phyloP scores from a whole-genome alignment of 2,888 invertebrate species.

The Drosophila suboccidentalis region DNA sequence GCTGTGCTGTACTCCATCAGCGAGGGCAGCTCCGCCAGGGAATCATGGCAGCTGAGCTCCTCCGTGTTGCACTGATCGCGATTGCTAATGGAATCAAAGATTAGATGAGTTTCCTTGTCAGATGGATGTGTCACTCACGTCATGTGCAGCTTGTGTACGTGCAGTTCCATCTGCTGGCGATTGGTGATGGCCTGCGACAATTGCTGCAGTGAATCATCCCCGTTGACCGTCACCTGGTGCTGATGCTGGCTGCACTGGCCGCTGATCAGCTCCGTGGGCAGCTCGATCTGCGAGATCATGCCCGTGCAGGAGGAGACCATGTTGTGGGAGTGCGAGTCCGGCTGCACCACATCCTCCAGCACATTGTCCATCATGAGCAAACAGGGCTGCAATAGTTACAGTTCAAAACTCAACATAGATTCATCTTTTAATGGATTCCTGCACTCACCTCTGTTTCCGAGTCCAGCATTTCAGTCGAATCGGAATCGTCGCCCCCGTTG shows the following conservation, averaged over 20 bases:
- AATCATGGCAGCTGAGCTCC: conserved; percentile 85
- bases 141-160: conserved; percentile 86
- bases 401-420: not conserved
- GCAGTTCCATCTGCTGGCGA: conserved; percentile 89
- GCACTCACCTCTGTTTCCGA: conserved; percentile 90
- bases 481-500: conserved; percentile 87
- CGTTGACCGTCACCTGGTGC: conserved; percentile 51
- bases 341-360: conserved; percentile 88
- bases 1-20: conserved; percentile 87
- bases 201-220: conserved; percentile 91
- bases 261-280: conserved; percentile 85
- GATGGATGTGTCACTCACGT: conserved; percentile 64
- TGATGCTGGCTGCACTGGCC: conserved; percentile 46
- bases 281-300: conserved; percentile 86
- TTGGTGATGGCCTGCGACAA: conserved; percentile 91
- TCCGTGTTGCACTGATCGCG: conserved; percentile 83
- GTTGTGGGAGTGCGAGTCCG: conserved; percentile 89
- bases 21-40: conserved; percentile 86
- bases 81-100: conserved; percentile 20
- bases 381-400: conserved; percentile 86
- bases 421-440: not conserved
- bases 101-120: not conserved
- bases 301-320: conserved; percentile 88
- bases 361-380: conserved; percentile 93
- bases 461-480: conserved; percentile 92